A percentile compares a stretch with the other conserved stretches of the same genome.
These are phyloP conservation scores for Vidua macroura DNA, from an alignment of 2,113 vertebrate genomes.

Conservation along the genomic window DNA sequence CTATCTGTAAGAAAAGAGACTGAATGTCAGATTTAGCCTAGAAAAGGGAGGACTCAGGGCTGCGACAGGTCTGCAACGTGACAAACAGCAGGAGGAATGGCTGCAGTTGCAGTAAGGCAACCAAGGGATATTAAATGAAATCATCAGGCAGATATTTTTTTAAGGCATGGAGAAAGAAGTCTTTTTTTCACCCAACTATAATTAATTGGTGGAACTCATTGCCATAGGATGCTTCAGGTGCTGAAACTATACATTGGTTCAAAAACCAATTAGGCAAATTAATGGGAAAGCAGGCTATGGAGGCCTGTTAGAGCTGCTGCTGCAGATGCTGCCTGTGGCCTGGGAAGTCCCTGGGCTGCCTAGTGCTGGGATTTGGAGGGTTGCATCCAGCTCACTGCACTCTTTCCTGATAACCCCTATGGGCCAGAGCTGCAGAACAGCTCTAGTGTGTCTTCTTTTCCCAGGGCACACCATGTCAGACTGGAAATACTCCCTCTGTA, in stretches of 20 bases:
- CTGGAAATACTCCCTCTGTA: neutral
- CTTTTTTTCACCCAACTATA: neutral
- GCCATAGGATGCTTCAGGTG: slow-evolving; percentile 16
- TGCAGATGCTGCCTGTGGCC: neutral
- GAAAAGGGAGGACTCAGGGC: neutral
- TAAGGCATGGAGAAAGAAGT: neutral
- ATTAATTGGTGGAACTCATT: slow-evolving; percentile 38
- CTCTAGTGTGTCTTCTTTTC: neutral
- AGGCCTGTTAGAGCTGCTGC: neutral
- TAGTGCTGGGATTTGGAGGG: neutral
- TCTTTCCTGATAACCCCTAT: neutral
- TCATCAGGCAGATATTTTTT: neutral
- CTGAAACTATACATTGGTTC: neutral
- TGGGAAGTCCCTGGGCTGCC: neutral
- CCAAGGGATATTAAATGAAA: neutral
- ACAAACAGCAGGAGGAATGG: neutral
- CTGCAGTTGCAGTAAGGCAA: neutral
- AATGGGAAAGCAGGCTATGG: slow-evolving; percentile 14
- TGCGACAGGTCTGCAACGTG: rapidly evolving
- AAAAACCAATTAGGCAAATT: slow-evolving; percentile 54
- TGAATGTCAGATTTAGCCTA: neutral
- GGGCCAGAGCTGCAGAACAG: neutral
- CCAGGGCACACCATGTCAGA: rapidly evolving
- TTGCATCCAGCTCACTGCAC: neutral
- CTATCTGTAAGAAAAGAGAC: neutral